These are phyloP conservation scores for Stenopsyche tienmushanensis DNA, from an alignment of 1,140 invertebrate genomes.

Conservation along the genomic window DNA sequence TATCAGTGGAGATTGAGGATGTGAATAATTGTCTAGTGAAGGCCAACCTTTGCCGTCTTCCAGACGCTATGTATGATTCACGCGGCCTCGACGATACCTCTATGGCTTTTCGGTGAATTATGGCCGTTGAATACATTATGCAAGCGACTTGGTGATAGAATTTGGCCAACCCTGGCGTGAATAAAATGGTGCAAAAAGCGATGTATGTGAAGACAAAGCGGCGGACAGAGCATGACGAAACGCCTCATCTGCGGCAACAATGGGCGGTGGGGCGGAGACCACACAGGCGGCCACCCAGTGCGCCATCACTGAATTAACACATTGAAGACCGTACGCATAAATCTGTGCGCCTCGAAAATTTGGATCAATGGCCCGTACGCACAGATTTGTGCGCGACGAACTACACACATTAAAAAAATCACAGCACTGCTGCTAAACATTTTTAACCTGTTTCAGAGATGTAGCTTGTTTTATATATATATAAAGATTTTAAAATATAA, in stretches of 20 bases:
- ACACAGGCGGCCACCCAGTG: conserved; percentile 19
- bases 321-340: neutral
- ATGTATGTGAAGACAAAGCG: conserved; percentile 9
- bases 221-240: conserved; percentile 11
- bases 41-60: neutral
- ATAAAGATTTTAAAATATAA: too few species aligned
- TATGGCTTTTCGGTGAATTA: too few species aligned
- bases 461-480: too few species aligned
- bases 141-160: too few species aligned
- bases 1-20: neutral
- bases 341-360: too few species aligned
- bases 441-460: too few species aligned
- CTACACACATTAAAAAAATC: too few species aligned
- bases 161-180: neutral
- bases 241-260: conserved; percentile 10
- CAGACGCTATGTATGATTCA: neutral
- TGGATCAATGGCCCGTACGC: too few species aligned
- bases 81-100: neutral
- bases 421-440: too few species aligned
- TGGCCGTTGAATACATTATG: too few species aligned
- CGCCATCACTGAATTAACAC: neutral
- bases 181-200: neutral
- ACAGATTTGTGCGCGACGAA: too few species aligned
- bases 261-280: conserved; percentile 24
- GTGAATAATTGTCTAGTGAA: neutral